A percentile compares a stretch with the other conserved stretches of the same genome.
Evolutionary conservation across 2,113 vertebrate species (phyloP).

Genomic region (Sceloporus tristichus): DNA sequence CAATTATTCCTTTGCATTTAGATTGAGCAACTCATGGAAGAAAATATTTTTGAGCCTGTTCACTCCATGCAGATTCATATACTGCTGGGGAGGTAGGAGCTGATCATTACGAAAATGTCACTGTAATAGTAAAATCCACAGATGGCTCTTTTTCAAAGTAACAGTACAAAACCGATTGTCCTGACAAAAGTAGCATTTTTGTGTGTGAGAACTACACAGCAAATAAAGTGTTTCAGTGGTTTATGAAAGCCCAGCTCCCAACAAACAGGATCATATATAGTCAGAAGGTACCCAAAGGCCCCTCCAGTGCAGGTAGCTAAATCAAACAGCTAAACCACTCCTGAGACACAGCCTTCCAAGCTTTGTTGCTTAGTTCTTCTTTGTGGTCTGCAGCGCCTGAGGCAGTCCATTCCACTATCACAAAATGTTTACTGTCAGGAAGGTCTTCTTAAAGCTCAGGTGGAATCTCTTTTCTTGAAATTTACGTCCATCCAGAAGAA

Average conservation of each 20-base stretch:
- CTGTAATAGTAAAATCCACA: neutral
- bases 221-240: neutral
- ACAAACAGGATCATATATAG: neutral
- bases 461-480: no score
- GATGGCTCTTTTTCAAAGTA: neutral
- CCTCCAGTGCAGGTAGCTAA: neutral
- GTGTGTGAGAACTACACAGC: no score
- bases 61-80: neutral
- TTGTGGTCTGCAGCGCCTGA: no score
- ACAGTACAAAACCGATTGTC: neutral
- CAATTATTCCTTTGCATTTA: constrained; percentile 11
- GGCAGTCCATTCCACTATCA: no score
- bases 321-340: neutral
- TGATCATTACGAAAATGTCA: neutral
- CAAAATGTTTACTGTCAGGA: no score
- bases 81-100: neutral
- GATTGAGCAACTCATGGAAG: constrained; percentile 35
- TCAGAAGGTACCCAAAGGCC: neutral
- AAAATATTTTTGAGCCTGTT: constrained; percentile 7
- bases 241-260: neutral
- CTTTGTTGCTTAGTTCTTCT: no score
- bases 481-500: no score
- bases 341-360: neutral
- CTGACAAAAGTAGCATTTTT: neutral
- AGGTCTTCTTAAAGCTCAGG: no score